These are phyloP conservation scores for Apostichopus japonicus DNA, from an alignment of 35 echinoderm and acorn worm genomes.

Conservation along the genomic window DNA sequence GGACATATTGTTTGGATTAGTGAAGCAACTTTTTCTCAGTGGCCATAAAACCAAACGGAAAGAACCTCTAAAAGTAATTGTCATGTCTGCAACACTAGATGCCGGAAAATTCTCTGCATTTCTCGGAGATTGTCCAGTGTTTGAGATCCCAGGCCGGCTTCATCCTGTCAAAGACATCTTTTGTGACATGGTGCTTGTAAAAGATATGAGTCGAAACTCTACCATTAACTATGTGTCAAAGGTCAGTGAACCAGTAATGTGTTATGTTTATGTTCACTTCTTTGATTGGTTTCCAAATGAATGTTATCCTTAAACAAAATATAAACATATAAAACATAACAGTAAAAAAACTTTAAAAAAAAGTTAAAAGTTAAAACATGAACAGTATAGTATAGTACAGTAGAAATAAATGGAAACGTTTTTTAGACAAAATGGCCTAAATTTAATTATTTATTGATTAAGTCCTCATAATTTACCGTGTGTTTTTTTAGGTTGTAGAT, in stretches of 20 bases:
- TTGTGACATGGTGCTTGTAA: conserved; percentile 76
- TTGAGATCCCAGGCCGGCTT: conserved; percentile 87
- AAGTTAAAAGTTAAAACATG: too few species aligned
- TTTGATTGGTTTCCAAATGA: too few species aligned
- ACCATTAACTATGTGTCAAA: conserved; percentile 93
- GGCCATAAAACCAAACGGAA: conserved; percentile 56
- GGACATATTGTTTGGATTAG: conserved; percentile 96
- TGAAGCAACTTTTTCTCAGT: conserved; percentile 89
- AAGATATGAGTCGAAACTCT: conserved; percentile 73
- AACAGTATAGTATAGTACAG: too few species aligned
- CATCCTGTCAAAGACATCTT: conserved; percentile 88
- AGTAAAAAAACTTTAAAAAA: too few species aligned
- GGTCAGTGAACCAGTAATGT: conserved; percentile 33
- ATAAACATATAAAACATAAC: too few species aligned
- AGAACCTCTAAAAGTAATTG: conserved; percentile 65
- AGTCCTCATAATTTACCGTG: background rate
- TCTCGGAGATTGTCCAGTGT: conserved; percentile 68
- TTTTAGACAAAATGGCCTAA: too few species aligned
- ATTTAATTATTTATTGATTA: too few species aligned
- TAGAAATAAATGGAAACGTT: too few species aligned
- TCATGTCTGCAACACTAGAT: conserved; percentile 95
- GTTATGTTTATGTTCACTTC: too few species aligned
- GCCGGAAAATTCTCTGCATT: conserved; percentile 87
- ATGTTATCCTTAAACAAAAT: too few species aligned
- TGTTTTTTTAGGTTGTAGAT: conserved; percentile 75